Evolutionary conservation across 1,140 invertebrate species (phyloP), one percentile per base, ranked within the genome.

Genomic region (Drosophila chauvacae): DNA sequence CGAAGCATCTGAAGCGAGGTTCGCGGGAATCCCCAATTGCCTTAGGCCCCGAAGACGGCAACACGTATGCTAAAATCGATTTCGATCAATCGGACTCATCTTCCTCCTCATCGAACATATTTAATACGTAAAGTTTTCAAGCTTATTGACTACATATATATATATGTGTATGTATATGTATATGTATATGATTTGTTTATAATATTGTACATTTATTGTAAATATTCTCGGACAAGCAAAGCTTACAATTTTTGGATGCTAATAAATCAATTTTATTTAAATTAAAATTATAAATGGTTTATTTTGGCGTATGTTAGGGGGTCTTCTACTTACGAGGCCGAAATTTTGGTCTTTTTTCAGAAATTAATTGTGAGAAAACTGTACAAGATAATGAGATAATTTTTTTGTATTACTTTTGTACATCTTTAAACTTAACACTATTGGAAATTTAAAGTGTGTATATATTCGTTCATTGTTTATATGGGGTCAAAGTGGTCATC

Each of bases 31-130:
- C 85, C 62, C 78, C 81, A 42, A 41, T 93, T 92, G 62, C 92
- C 93, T n/a, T 66, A 91, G 92, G 37, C 86, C 93, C 23, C 77
- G 85, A 68, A 92, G 93, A 75, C 92, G 93, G 58, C 90, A 93
- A 47, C 95, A 95, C 78, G 93, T 96, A 96, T 91, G 95, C 95
- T n/a, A 94, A 95, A 92, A 96, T 96, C 63, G 95, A 96, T 92
- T 96, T 96, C 88, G 94, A 94, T 11, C 95, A 95, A 92, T 94
- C 94, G 68, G 94, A 94, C 69, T 91, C 85, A 55, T 91, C 90
- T 35, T 91, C 90, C 59, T 87, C 90, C 66, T 91, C 90, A 80
- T 91, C 90, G 57, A 91, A 91, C 75, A 76, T 85, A 74, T 85
- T 72, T 85, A 90, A 90, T 72, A 55, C 81, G 47, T 90, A 76